Evolutionary conservation across 2,888 invertebrate species (phyloP), one percentile per base, ranked within the genome.

Genomic region (Eudasyphora cyanicolor): DNA sequence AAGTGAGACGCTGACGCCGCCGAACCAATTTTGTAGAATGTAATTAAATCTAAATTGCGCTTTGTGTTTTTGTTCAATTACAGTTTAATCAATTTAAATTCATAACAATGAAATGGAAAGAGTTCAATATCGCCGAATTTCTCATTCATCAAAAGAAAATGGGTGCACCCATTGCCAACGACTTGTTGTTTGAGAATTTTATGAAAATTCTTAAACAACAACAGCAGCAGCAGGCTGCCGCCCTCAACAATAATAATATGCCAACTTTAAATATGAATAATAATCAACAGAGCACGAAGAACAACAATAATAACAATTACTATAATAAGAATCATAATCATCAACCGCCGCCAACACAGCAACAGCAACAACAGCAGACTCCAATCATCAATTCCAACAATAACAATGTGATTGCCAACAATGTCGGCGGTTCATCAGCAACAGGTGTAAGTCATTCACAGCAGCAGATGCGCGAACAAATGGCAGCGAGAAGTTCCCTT

Each of bases 131-230:
- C 1, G 87, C 88, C 27, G 91, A 91, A 78, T 91, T 88, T 80
- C 85, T 91, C 4, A 89, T 92, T 84, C 87, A 91, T 69, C 92
- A 91, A 62, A 91, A 90, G 79, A 89, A 90, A 80, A 89, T 91
- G 32, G 91, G 91, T 35, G 90, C 89, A 42, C 88, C 89, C 4
- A 88, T 92, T 64, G 86, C 87, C 76, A 89, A 87, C 67, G 89
- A 90, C 42, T 86, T 92, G 70, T 87, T 91, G 76, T 87, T 89
- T 84, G 91, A 91, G 42, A 91, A 91, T 76, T 91, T 92, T 85
- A 86, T 88, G 38, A 88, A 90, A 76, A 78, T 90, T 62, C 88
- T 89, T 85, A 90, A 91, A 76, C 86, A 86, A 62, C 85, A 87
- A 24, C 86, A 83, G 81, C 75, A 29, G 14, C 78, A 79, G 45